These are phyloP conservation scores for Muscidifurax raptorellus DNA, from an alignment of 1,140 invertebrate genomes.

Conservation along the genomic window DNA sequence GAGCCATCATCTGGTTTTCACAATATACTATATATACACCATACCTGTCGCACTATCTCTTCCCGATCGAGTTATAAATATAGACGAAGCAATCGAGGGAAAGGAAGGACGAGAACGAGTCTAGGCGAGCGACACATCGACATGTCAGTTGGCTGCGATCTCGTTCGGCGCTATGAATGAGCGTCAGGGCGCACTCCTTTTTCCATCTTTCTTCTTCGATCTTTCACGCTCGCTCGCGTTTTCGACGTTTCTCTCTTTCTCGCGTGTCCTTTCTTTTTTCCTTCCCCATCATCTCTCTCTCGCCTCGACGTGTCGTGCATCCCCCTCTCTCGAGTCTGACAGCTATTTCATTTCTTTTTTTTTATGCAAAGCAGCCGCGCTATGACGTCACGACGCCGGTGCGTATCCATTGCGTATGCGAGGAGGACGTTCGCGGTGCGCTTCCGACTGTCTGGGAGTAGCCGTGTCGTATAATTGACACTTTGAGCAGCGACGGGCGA, in stretches of 20 bases:
- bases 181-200: neutral
- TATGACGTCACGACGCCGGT: conserved; percentile 14
- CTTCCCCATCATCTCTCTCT: neutral
- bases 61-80: neutral
- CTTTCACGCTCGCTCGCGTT: neutral
- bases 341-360: neutral
- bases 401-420: conserved; percentile 2
- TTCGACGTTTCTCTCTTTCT: neutral
- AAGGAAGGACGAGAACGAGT: neutral
- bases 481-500: conserved; percentile 2
- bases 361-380: conserved; percentile 32
- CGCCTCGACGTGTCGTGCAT: no score
- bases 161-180: neutral
- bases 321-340: no score
- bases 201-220: conserved; percentile 7
- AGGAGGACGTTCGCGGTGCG: neutral
- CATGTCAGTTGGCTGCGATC: neutral
- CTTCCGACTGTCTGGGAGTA: conserved; percentile 40
- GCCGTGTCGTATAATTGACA: conserved; percentile 30
- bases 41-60: neutral
- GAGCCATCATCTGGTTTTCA: neutral
- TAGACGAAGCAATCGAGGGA: neutral
- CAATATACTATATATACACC: neutral
- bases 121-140: neutral
- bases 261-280: neutral